Evolutionary conservation across 2,797 vertebrate species (phyloP).

Genomic region (Pseudotriccus pelzelni): DNA sequence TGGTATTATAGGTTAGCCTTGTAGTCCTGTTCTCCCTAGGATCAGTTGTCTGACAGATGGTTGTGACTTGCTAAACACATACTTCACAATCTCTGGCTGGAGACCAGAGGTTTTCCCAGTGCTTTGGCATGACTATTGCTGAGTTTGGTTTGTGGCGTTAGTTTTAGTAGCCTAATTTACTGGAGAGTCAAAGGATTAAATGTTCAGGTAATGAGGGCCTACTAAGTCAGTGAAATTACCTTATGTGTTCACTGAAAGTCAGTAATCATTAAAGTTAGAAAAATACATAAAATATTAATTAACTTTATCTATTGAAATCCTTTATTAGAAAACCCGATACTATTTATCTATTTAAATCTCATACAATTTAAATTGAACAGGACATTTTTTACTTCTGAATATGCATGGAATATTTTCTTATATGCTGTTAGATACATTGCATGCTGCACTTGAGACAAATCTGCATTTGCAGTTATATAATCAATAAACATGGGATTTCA

Average conservation of each 20-base stretch:
- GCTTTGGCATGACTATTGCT: not conserved
- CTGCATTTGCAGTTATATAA: constrained; percentile 31
- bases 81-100: not conserved
- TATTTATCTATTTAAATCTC: not conserved
- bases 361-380: not conserved
- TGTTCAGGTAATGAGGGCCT: not conserved
- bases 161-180: not conserved
- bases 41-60: not conserved
- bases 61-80: not conserved
- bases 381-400: not conserved
- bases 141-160: not conserved
- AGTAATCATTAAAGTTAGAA: not conserved
- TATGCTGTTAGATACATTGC: not conserved
- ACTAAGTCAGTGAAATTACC: not conserved
- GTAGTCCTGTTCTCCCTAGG: not conserved
- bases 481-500: not conserved
- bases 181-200: not conserved
- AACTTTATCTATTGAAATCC: not conserved
- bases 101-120: not conserved
- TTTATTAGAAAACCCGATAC: not conserved
- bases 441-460: not conserved
- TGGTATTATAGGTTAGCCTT: not conserved
- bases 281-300: no score
- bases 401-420: not conserved
- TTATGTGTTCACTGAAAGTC: not conserved